A percentile compares a stretch with the other conserved stretches of the same genome.
These are phyloP conservation scores for Tetanocera ferruginea DNA, from an alignment of 2,888 invertebrate species.

Conservation along the genomic window DNA sequence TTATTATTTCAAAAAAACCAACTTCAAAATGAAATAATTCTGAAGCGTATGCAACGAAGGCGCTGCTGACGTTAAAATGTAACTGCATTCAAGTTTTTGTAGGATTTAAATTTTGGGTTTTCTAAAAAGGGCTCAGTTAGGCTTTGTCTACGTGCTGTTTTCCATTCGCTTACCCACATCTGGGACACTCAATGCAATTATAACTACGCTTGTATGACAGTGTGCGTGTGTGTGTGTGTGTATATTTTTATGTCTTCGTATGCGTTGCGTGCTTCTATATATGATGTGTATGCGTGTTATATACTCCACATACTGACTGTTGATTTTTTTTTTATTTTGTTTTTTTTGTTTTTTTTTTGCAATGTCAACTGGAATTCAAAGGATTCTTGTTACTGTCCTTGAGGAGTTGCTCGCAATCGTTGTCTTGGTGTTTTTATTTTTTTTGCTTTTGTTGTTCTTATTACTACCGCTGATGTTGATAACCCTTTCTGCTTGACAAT, in stretches of 20 bases:
- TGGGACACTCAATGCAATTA: slow-evolving; percentile 20
- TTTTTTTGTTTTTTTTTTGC: background rate
- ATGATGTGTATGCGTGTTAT: background rate
- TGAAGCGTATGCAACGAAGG: background rate
- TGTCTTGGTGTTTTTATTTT: slow-evolving; percentile 31
- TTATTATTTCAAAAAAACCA: too few relatives aligned
- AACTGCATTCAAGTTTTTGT: too few relatives aligned
- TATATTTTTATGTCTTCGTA: background rate
- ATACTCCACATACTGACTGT: background rate
- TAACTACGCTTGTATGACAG: background rate
- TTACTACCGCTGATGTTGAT: slow-evolving; percentile 44
- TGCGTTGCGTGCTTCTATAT: background rate
- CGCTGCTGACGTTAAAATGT: background rate
- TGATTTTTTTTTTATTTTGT: background rate
- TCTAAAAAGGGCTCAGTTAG: background rate
- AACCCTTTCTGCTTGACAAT: slow-evolving; percentile 47
- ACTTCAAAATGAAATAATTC: background rate
- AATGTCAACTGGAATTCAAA: too few relatives aligned
- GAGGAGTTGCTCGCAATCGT: slow-evolving; percentile 6
- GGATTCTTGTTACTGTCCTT: background rate
- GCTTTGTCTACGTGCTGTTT: background rate
- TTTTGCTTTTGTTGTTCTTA: slow-evolving; percentile 14
- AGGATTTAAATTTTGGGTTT: too few relatives aligned
- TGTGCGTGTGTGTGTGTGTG: background rate
- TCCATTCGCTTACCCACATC: slow-evolving; percentile 3